These are phyloP conservation scores for Tauraco hartlaubi DNA, from an alignment of 2,797 vertebrate species.

Conservation along the genomic window DNA sequence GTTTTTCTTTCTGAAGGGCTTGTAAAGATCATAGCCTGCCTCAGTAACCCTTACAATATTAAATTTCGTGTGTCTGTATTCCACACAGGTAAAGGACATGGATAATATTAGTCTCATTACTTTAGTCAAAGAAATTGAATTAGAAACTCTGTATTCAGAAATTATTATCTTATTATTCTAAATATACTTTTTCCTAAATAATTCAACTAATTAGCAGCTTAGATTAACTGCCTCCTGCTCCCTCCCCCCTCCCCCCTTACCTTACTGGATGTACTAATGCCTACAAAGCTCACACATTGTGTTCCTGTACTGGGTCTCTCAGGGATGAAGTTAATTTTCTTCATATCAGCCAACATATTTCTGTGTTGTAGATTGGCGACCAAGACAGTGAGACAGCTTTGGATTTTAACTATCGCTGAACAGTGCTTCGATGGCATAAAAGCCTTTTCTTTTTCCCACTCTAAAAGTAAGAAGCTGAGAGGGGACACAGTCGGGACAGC, in stretches of 20 bases:
- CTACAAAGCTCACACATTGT: not conserved
- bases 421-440: not conserved
- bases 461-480: not conserved
- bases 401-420: not conserved
- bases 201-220: not conserved
- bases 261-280: not conserved
- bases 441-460: not conserved
- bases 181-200: not conserved
- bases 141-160: not conserved
- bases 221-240: not conserved
- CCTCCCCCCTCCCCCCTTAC: not conserved
- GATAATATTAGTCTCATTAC: not conserved
- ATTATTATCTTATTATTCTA: not conserved
- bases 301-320: not conserved
- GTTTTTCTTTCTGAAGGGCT: not conserved
- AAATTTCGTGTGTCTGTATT: not conserved
- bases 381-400: not conserved
- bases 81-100: not conserved
- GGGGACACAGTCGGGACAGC: fast-evolving
- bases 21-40: not conserved
- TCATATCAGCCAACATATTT: not conserved
- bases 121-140: not conserved
- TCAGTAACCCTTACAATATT: not conserved
- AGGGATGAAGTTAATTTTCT: not conserved
- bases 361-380: not conserved